phyloP scores from a whole-genome alignment of 1,140 invertebrate species.

The Andrena cerasifolii region DNA sequence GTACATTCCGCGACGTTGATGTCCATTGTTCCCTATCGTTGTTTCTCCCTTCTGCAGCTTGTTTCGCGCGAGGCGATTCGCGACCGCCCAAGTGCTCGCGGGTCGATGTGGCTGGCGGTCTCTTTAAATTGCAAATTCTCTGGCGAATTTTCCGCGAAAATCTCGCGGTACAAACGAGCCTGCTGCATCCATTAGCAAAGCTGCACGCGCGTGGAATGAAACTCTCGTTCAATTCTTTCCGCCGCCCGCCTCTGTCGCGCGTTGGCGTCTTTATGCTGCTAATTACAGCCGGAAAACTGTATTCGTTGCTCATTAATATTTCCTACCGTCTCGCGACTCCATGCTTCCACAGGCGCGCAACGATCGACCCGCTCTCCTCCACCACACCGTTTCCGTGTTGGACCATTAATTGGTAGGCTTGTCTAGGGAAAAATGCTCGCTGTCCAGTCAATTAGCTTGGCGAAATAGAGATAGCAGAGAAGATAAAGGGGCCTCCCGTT shows the following conservation, averaged over 20 bases:
- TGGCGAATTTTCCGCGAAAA: background rate
- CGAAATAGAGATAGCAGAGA: background rate
- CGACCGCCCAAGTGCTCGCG: background rate
- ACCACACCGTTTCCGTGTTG: conserved; percentile 1
- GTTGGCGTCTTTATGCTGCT: conserved; percentile 16
- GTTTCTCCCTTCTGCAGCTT: background rate
- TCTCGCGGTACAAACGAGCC: background rate
- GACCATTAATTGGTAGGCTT: conserved; percentile 4
- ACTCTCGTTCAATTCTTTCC: background rate
- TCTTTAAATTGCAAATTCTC: conserved; percentile 27
- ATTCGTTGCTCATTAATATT: conserved; percentile 45
- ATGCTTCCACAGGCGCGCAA: background rate
- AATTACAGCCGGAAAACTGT: conserved; percentile 29
- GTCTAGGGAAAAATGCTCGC: background rate
- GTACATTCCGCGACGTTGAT: conserved; percentile 5
- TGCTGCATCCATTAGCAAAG: background rate
- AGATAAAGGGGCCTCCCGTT: background rate
- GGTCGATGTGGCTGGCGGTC: background rate
- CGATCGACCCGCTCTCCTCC: conserved; percentile 2
- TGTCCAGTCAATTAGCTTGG: background rate
- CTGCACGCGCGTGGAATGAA: too few relatives aligned
- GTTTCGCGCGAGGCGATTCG: background rate
- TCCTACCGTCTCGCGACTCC: conserved; percentile 5
- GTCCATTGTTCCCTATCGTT: conserved; percentile 10
- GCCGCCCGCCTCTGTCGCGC: background rate